Evolutionary conservation across 2,797 vertebrate genomes (phyloP).

Genomic region (Notolepis coatsorum): DNA sequence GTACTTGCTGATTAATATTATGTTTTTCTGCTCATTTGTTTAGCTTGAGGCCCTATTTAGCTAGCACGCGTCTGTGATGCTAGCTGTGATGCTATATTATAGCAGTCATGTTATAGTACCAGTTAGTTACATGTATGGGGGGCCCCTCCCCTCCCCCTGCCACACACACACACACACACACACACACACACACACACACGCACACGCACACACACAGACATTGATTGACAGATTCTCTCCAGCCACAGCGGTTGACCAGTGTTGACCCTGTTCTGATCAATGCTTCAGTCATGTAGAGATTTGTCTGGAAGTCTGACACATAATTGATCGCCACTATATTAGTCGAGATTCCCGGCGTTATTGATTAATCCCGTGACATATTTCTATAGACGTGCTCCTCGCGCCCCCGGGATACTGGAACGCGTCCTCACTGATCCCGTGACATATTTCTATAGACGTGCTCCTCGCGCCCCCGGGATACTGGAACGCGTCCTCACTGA

Average conservation of each 20-base stretch:
- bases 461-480: too few relatives aligned
- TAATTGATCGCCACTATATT: constrained; percentile 42
- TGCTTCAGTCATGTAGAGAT: constrained; percentile 12
- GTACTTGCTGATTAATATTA: too few relatives aligned
- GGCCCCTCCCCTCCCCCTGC: constrained; percentile 16
- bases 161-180: too few relatives aligned
- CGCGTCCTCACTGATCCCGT: constrained; percentile 30
- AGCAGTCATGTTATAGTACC: too few relatives aligned
- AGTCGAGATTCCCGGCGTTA: constrained; percentile 23
- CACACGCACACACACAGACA: too few relatives aligned
- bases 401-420: too few relatives aligned
- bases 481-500: too few relatives aligned
- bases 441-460: constrained; percentile 12
- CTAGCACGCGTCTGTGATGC: too few relatives aligned
- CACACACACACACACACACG: too few relatives aligned
- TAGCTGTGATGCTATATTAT: too few relatives aligned
- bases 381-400: constrained; percentile 4
- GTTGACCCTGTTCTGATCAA: constrained; percentile 11
- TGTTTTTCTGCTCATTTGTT: too few relatives aligned
- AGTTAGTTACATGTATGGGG: constrained; percentile 36
- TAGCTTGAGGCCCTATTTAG: too few relatives aligned
- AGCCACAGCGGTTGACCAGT: constrained; percentile 18
- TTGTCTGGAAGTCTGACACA: constrained; percentile 19
- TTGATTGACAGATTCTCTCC: constrained; percentile 52
- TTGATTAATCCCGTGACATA: constrained; percentile 26